Evolutionary conservation across 2,888 invertebrate genomes (phyloP), one percentile per base, ranked within the genome.

Genomic region (Cybosia mesomella): DNA sequence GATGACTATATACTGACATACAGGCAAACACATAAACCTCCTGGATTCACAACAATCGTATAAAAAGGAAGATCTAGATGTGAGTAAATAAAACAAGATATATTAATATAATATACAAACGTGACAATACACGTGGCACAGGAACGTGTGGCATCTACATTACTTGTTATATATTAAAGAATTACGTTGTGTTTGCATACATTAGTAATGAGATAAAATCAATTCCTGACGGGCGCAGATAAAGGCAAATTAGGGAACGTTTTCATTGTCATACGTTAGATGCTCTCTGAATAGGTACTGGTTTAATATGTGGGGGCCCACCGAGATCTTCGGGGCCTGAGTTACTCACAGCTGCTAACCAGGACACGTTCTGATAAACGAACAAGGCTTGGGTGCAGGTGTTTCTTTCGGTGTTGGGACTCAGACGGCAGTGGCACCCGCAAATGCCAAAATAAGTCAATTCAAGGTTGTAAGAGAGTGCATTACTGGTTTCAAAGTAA

Each of bases 131-230:
- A 54, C 62, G 66, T 71, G 71, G 61, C 39, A 49, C 5, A 4
- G 11, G 24, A 55, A 55, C 5, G 24, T 24, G 24, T 22, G 24
- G 18, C 22, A 61, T n/a, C 7, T 28, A n/a, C n/a, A 60, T 66
- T 58, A 58, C 59, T 32, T 59, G 18, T 36, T 34, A 57, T 65
- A 62, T 66, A 58, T 58, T 28, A 72, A 75, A 81, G 70, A 69
- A 75, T 72, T 73, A 68, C 67, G 69, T 77, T 78, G 79, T 76
- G 79, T 82, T 77, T 77, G 72, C 73, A 77, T 83, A 83, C 83
- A 81, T 87, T 73, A 73, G 80, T 85, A 83, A 85, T 80, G 81
- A 84, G 84, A 86, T 89, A 83, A 87, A 89, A 88, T 89, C 87
- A 85, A 86, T 85, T 83, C 82, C 83, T 82, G 83, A 82, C 80